Conservation (phyloP, 2,113 vertebrate genomes). For the Macquaria ambigua region DNA sequence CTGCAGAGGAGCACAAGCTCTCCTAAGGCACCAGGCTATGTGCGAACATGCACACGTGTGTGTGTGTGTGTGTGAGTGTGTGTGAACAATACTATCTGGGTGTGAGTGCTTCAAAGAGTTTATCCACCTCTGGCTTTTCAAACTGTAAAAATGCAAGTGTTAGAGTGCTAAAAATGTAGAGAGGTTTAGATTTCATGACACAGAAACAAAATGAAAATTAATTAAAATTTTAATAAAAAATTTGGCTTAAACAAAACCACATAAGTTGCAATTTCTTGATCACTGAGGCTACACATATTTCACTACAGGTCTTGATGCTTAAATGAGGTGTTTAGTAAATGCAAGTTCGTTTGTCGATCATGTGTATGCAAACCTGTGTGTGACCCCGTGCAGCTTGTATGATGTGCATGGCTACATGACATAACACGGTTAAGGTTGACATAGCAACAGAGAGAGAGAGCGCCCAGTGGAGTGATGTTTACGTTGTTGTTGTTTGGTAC, state of each 20-base stretch:
- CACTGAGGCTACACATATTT: background rate
- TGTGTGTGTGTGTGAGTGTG: background rate
- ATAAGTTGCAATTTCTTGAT: background rate
- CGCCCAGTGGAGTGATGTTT: background rate
- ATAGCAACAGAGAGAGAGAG: background rate
- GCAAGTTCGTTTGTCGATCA: background rate
- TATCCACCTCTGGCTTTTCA: slow-evolving; percentile 14
- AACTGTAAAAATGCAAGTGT: background rate
- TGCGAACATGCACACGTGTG: background rate
- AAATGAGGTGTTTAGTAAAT: background rate
- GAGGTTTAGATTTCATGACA: background rate
- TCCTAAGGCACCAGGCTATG: slow-evolving; percentile 33
- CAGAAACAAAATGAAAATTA: background rate
- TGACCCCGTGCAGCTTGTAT: background rate
- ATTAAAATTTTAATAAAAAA: background rate
- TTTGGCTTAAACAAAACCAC: background rate
- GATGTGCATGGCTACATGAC: background rate
- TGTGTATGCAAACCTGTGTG: background rate
- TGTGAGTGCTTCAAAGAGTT: slow-evolving; percentile 40
- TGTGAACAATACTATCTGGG: slow-evolving; percentile 5
- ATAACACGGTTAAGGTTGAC: background rate
- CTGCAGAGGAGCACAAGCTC: slow-evolving; percentile 45
- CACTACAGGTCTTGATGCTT: background rate
- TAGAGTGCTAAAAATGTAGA: background rate
- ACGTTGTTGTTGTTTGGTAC: background rate